phyloP scores from a whole-genome alignment of 2,797 vertebrate species.

The Pantherophis vulpinus region DNA sequence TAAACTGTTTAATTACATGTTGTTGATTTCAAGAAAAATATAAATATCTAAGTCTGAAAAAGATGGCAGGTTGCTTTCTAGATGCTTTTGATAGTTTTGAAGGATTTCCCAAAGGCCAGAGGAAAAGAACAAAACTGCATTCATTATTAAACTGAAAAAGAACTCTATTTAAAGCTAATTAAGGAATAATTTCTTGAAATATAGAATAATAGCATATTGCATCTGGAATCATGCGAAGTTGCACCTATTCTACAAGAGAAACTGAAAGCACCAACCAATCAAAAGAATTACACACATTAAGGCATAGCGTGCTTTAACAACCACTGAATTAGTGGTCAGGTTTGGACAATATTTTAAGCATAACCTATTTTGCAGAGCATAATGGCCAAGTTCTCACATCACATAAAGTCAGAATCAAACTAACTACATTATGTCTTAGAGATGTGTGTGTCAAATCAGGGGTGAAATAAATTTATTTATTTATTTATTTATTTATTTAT shows the following conservation, averaged over 20 bases:
- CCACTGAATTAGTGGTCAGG: neutral
- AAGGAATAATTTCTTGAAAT: neutral
- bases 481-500: too few relatives aligned
- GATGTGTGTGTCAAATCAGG: neutral
- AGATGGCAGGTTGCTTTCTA: neutral
- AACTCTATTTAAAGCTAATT: neutral
- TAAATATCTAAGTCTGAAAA: neutral
- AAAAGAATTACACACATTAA: neutral
- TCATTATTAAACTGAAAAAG: neutral
- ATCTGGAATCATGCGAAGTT: neutral
- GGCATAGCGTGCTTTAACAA: neutral
- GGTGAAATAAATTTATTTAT: too few relatives aligned
- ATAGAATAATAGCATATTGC: neutral
- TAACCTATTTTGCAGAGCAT: neutral
- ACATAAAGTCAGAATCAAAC: neutral
- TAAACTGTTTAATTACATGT: neutral
- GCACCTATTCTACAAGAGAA: neutral
- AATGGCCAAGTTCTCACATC: neutral
- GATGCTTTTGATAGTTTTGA: neutral
- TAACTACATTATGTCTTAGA: neutral
- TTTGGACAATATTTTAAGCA: neutral
- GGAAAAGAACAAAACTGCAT: neutral
- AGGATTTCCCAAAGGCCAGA: neutral
- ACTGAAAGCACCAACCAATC: neutral
- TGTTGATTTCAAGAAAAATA: neutral